phyloP scores from a whole-genome alignment of 2,113 vertebrate species.

The Hyla sarda region DNA sequence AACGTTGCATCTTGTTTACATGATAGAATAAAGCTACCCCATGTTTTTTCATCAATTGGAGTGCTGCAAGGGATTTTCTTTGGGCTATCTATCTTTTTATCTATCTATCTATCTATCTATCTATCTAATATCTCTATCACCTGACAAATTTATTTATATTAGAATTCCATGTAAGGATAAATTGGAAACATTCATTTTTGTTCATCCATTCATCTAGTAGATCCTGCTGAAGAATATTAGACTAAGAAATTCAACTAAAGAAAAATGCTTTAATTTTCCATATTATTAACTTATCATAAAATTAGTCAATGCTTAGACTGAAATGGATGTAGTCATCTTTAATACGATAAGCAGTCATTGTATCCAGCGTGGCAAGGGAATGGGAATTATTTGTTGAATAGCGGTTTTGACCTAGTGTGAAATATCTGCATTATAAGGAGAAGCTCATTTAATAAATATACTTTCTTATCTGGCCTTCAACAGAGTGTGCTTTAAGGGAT shows the following conservation, averaged over 20 bases:
- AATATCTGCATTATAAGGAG: not conserved
- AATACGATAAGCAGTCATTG: not conserved
- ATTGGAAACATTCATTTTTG: not conserved
- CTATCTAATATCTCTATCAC: too few species aligned
- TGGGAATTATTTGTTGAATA: conserved; percentile 3
- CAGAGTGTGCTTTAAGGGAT: not conserved
- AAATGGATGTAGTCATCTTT: not conserved
- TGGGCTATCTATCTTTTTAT: too few species aligned
- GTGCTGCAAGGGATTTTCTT: too few species aligned
- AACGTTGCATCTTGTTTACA: too few species aligned
- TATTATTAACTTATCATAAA: not conserved
- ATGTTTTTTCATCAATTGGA: too few species aligned
- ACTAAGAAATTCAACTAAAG: not conserved
- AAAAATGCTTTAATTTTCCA: not conserved
- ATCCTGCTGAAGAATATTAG: not conserved
- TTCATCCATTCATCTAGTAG: not conserved
- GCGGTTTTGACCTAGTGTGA: conserved; percentile 12
- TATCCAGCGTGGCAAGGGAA: not conserved
- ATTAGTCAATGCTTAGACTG: not conserved
- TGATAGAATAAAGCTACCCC: too few species aligned
- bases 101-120: too few species aligned
- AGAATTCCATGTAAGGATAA: not conserved
- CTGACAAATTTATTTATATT: not conserved
- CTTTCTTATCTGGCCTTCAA: conserved; percentile 1
- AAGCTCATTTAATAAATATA: conserved; percentile 9